These are phyloP conservation scores for Lasioglossum oenotherae DNA, from an alignment of 2,888 invertebrate genomes.

Conservation along the genomic window DNA sequence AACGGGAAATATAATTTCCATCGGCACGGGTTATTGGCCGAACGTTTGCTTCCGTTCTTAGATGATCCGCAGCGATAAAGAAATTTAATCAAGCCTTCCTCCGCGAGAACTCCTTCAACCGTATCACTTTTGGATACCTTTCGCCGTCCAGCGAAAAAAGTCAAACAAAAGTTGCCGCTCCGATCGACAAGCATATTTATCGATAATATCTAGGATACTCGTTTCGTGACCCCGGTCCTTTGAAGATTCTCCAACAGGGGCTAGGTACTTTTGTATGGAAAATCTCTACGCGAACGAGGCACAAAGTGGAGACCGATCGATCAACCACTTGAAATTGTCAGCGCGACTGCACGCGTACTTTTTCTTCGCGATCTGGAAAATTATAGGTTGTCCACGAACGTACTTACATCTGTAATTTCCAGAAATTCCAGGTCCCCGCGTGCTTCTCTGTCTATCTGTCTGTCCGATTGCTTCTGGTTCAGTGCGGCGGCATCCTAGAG, in stretches of 20 bases:
- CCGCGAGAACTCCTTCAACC: background rate
- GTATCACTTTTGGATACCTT: background rate
- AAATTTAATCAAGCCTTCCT: conserved; percentile 49
- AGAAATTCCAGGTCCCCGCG: conserved; percentile 3
- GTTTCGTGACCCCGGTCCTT: background rate
- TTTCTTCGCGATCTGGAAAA: conserved; percentile 1
- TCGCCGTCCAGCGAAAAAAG: background rate
- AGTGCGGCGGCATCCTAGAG: background rate
- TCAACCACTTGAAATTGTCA: conserved; percentile 29
- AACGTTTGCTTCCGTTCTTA: conserved; percentile 25
- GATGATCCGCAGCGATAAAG: conserved; percentile 11
- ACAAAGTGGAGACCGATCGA: conserved; percentile 31
- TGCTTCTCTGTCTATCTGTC: too few relatives aligned
- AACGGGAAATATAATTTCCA: conserved; percentile 30
- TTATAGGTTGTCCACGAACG: background rate
- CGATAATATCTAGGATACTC: conserved; percentile 27
- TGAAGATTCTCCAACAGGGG: too few relatives aligned
- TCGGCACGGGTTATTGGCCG: background rate
- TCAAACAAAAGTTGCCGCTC: conserved; percentile 40
- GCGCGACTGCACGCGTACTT: conserved; percentile 11
- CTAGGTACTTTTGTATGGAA: conserved; percentile 8
- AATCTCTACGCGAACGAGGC: background rate
- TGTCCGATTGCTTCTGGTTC: background rate
- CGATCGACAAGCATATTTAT: conserved; percentile 39
- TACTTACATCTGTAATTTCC: background rate